Evolutionary conservation across 2,113 vertebrate species (phyloP).

Genomic region (Tyrannus savana): DNA sequence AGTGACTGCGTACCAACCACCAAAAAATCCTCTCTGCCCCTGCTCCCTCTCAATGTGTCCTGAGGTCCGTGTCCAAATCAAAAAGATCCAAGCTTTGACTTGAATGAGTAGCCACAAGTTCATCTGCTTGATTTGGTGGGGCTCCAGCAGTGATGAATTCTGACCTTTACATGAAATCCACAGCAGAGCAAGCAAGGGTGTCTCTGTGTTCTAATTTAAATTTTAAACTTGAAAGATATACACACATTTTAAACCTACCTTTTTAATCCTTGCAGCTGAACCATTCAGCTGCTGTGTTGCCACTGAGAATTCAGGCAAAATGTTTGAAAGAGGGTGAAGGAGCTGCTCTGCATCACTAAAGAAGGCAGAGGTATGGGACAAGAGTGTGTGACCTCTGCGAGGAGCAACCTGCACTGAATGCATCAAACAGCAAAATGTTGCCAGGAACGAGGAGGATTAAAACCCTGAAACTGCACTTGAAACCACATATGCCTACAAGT

Average conservation of each 20-base stretch:
- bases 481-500: not conserved
- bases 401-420: not conserved
- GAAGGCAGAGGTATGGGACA: not conserved
- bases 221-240: slow-evolving; percentile 6
- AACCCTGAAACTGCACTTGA: slow-evolving; percentile 5
- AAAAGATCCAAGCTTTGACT: not conserved
- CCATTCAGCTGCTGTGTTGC: slow-evolving; percentile 3
- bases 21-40: not conserved
- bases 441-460: slow-evolving; percentile 16
- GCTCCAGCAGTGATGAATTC: not conserved
- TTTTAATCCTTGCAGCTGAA: slow-evolving; percentile 32
- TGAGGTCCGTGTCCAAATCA: not conserved
- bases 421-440: slow-evolving; percentile 27
- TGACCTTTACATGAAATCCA: not conserved
- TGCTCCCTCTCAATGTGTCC: not conserved
- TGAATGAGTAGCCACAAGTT: not conserved
- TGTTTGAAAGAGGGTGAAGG: not conserved
- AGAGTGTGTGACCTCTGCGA: slow-evolving; percentile 3
- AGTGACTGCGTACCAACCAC: not conserved
- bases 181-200: not conserved
- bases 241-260: not conserved
- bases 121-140: not conserved
- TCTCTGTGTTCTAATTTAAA: slow-evolving; percentile 24
- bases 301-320: not conserved
- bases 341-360: not conserved